These are phyloP conservation scores for Leucoma salicis DNA, from an alignment of 2,888 invertebrate species.

Conservation along the genomic window DNA sequence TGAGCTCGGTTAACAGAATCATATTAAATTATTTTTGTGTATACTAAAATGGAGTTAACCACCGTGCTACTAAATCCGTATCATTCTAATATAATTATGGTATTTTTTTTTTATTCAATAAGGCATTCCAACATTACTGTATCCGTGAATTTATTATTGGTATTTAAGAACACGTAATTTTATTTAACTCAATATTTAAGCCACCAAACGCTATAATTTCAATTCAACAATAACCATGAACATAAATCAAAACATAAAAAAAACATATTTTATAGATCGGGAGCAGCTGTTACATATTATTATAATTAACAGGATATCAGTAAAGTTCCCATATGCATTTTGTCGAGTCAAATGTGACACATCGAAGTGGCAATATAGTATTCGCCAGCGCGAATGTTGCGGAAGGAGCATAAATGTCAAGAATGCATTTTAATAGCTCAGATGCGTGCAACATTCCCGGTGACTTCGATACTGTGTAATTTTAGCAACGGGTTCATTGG, in stretches of 20 bases:
- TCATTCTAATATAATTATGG: too few relatives aligned
- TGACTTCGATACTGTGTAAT: conserved; percentile 55
- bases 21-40: conserved; percentile 17
- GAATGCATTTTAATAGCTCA: conserved; percentile 67
- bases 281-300: conserved; percentile 9
- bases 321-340: conserved; percentile 18
- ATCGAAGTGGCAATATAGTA: conserved; percentile 23
- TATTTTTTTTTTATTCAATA: too few relatives aligned
- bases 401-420: conserved; percentile 57
- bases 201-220: neutral
- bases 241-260: conserved; percentile 9
- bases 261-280: conserved; percentile 8
- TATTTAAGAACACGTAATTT: conserved; percentile 1
- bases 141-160: too few relatives aligned
- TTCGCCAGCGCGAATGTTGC: conserved; percentile 37
- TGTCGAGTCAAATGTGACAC: conserved; percentile 18
- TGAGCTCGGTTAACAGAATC: conserved; percentile 39
- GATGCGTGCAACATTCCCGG: conserved; percentile 62
- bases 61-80: too few relatives aligned
- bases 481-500: conserved; percentile 69
- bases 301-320: conserved; percentile 19
- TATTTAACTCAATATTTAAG: too few relatives aligned
- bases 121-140: too few relatives aligned
- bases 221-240: neutral
- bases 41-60: too few relatives aligned